Base-by-base conservation (phyloP, 2,888 invertebrate species). In the Oxytorus armatus region DNA sequence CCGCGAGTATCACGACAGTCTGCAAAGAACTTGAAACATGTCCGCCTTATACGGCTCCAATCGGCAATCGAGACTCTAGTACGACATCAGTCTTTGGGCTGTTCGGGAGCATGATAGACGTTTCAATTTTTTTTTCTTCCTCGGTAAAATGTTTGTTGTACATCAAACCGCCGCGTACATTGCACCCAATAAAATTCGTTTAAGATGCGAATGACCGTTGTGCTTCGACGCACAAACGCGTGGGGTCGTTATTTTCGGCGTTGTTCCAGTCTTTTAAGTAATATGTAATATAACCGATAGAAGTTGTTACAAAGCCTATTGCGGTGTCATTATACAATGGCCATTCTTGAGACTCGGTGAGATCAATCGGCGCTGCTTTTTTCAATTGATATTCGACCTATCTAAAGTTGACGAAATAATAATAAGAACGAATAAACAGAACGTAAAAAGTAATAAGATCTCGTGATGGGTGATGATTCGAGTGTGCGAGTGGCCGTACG, bases 401-500 rank as follows among this genome's bases (percentile, higher is more conserved):
- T 10, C 39, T n/a, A 21, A 42, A 63, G 21, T 29, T 36, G 21
- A 51, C n/a, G 44, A 44, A 68, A 57, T 69, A 21, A 18, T 25
- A 33, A 47, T 23, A 33, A 36, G 33, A 10, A 55, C 4, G 8
- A 29, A 36, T 10, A n/a, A 10, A 68, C 29, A 33, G 33, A 23
- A 51, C 21, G 68, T 33, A 49, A 47, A 66, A 76, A n/a, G 21
- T 8, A 29, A 39, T 42, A 47, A 36, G 81, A 81, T 77, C 77
- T 82, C 83, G 87, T 87, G 81, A 92, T 92, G 92, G 89, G 90
- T 85, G 92, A 92, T 85, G 92, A 92, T 83, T 90, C 91, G 55
- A 91, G 92, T 80, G 92, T 92, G 83, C 90, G 92, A 81, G 92
- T 92, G 73, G 92, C 92, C 77, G 92, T 92, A 80, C 89, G 92